Evolutionary conservation across 2,888 invertebrate species (phyloP).

Genomic region (Empis stercorea): DNA sequence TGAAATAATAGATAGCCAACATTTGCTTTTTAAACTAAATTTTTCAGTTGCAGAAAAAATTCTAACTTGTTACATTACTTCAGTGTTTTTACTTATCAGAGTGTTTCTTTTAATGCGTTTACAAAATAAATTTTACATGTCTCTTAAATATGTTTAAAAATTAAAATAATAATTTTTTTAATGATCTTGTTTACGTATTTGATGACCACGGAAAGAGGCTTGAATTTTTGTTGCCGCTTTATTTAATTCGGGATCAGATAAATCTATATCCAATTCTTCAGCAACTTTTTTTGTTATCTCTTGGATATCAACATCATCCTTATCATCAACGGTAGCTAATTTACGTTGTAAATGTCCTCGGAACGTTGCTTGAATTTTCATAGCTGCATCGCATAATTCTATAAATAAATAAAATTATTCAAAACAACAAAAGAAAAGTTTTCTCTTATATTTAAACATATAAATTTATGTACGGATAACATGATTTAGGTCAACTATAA

Average conservation of each 20-base stretch:
- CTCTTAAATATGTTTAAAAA: too few species aligned
- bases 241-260: conserved; percentile 73
- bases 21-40: too few species aligned
- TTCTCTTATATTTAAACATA: too few species aligned
- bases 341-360: conserved; percentile 79
- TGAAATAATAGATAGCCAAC: too few species aligned
- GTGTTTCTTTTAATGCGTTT: too few species aligned
- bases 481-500: too few species aligned
- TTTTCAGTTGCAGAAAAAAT: too few species aligned
- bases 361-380: conserved; percentile 86
- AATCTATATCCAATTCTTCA: conserved; percentile 74
- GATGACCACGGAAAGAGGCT: conserved; percentile 83
- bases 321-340: conserved; percentile 38
- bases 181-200: conserved; percentile 51
- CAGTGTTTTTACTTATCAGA: too few species aligned
- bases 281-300: conserved; percentile 45
- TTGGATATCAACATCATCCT: conserved; percentile 34
- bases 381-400: conserved; percentile 73
- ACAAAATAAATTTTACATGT: too few species aligned
- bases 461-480: background rate
- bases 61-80: too few species aligned
- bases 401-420: conserved; percentile 26
- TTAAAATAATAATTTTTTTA: background rate
- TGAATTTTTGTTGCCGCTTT: conserved; percentile 88
- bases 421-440: background rate